Evolutionary conservation across 2,888 invertebrate genomes (phyloP), one percentile per base, ranked within the genome.

Genomic region (Polyommatus iphigenia): DNA sequence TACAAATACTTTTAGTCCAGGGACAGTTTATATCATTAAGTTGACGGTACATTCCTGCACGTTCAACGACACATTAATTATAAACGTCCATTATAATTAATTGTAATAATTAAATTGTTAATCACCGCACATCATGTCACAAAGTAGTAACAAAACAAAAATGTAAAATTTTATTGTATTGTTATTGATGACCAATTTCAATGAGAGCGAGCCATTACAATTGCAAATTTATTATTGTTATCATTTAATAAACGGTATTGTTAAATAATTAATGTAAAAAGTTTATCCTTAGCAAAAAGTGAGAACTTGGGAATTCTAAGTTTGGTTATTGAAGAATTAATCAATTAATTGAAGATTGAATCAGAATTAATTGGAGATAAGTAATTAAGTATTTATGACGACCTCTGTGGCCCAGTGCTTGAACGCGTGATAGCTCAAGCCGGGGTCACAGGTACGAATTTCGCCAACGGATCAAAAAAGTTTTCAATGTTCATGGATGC

Each of bases 131-230:
- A 10, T 13, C 20, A 62, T 10, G 10, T 24, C 24, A 62, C 24
- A 62, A 62, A 10, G 62, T 62, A 4, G 24, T 20, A 24, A 13
- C 10, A 24, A 62, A 62, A 24, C 62, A 62, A 24, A 62, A 62
- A 10, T 62, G 62, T 62, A 24, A 62, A 62, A 62, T 24, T 62
- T 62, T 62, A 62, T 62, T 62, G 24, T 24, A 62, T 62, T 62
- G 62, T 24, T 62, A 62, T 62, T 10, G 20, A 62, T 24, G n/a
- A 20, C 8, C 59, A 59, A 62, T 62, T 62, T 20, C 62, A 62
- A 62, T 62, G 10, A 7, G 20, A 62, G n/a, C 24, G 8, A 62
- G 24, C 24, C 8, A 62, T 24, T 62, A 13, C 3, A 24, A 62
- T 62, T 10, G 62, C 10, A 13, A 24, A 24, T 62, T 62, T 24